Evolutionary conservation across 1,140 invertebrate genomes (phyloP).

Genomic region (Nasonia longicornis): DNA sequence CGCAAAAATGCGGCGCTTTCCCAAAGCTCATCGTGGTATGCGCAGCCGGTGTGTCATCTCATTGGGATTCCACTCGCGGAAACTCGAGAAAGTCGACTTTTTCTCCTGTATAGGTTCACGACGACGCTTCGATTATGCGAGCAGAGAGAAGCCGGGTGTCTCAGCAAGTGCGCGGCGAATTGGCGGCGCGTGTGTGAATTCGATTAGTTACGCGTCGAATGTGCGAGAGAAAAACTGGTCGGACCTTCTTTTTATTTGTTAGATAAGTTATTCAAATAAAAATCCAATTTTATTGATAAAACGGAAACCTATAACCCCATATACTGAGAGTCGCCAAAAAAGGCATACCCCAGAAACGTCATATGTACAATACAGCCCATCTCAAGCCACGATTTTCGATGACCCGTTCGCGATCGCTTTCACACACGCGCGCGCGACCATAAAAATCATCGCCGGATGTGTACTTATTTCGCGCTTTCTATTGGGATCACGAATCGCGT

Average conservation of each 20-base stretch:
- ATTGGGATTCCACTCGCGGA: slow-evolving; percentile 37
- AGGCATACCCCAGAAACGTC: too few relatives aligned
- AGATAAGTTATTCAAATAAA: too few relatives aligned
- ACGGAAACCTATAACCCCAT: too few relatives aligned
- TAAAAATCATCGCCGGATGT: neutral
- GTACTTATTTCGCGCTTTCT: slow-evolving; percentile 28
- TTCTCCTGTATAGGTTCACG: neutral
- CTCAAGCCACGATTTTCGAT: neutral
- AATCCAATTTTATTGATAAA: too few relatives aligned
- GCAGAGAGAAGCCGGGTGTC: neutral
- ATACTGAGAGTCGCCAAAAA: too few relatives aligned
- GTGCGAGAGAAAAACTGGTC: neutral
- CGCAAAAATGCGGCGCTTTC: slow-evolving; percentile 49
- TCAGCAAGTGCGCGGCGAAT: neutral
- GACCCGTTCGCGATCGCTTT: neutral
- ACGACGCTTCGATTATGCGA: neutral
- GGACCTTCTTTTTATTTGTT: too few relatives aligned
- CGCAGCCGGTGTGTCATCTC: slow-evolving; percentile 29
- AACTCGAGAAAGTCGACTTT: slow-evolving; percentile 30
- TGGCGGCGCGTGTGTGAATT: too few relatives aligned
- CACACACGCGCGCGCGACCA: neutral
- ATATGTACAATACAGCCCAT: too few relatives aligned
- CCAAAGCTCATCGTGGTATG: slow-evolving; percentile 55
- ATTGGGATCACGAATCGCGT: neutral
- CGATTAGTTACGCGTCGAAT: too few relatives aligned